phyloP scores from a whole-genome alignment of 2,113 vertebrate species.

The Leuciscus idus region DNA sequence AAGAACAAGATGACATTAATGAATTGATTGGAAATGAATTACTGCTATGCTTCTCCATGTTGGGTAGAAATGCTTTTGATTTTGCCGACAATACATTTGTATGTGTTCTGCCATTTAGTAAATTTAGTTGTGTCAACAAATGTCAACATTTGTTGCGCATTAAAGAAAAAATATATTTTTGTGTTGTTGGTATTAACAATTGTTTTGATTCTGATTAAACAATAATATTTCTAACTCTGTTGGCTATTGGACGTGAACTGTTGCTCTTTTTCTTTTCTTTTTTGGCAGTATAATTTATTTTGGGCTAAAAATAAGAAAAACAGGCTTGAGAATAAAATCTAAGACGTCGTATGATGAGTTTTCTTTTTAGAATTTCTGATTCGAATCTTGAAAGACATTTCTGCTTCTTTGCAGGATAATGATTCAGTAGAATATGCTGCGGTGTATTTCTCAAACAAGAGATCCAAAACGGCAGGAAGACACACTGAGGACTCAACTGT shows the following conservation, averaged over 20 bases:
- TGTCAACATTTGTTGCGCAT: too few relatives aligned
- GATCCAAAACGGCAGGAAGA: not conserved
- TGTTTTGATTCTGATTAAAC: not conserved
- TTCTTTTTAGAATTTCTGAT: not conserved
- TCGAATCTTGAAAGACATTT: not conserved
- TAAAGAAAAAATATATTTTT: too few relatives aligned
- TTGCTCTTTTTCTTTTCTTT: not conserved
- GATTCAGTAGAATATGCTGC: constrained; percentile 30
- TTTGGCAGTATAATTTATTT: not conserved
- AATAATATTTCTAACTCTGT: not conserved
- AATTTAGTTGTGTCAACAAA: too few relatives aligned
- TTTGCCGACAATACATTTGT: too few relatives aligned
- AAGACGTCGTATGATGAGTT: not conserved
- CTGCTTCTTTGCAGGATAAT: constrained; percentile 10
- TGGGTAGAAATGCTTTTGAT: too few relatives aligned
- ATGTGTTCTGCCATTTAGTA: too few relatives aligned
- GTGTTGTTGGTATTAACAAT: not conserved
- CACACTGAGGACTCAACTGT: not conserved
- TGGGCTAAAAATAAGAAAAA: not conserved
- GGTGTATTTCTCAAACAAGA: constrained; percentile 5
- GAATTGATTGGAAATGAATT: not conserved
- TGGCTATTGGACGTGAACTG: not conserved
- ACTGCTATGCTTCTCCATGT: not conserved
- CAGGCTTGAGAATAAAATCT: not conserved
- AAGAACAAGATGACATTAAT: not conserved